Base-by-base conservation (phyloP, 2,888 invertebrate species). In the Chrysotoxum bicinctum region DNA sequence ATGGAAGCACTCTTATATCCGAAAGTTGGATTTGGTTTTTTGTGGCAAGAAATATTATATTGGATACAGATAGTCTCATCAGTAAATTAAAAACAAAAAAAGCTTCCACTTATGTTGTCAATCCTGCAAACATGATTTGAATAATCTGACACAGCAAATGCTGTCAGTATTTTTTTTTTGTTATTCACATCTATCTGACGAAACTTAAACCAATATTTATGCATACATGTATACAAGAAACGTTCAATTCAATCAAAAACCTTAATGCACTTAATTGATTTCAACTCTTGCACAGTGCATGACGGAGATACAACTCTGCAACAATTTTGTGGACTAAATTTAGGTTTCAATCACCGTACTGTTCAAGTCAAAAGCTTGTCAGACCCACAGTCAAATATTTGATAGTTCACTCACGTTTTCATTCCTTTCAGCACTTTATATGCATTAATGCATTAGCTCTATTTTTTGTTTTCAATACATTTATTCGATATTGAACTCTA, bases 361-460 rank as follows among this genome's bases (percentile, higher is more conserved):
- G 12, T 48, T 48, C 37, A 45, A 66, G 45, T 23, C 32, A 35
- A 66, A 35, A 54, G 35, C 54, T 64, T 66, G 35, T 32, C n/a
- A 45, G 23, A 45, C 37, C 58, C 40, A 58, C 21, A 43, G 32
- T 35, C 14, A 23, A 19, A 9, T 52, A 40, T 58, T 76, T 60
- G 26, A 30, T 54, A 77, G 60, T 77, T 70, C 35, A 21, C 32
- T 52, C 77, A 77, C 77, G 77, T 70, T 45, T 62, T 16, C 43
- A 52, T 69, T 76, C 50, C 50, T 50, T 32, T 32, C 45, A 45
- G 9, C 32, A 35, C 30, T 40, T n/a, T 14, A 52, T 32, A 14
- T 30, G 32, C 35, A 40, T 26, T 35, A 26, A 19, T 37, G 32
- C 45, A 40, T 26, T 35, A 19, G 70, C 14, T 16, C 8, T 30